phyloP scores from a whole-genome alignment of 1,140 invertebrate species.

The Eriosoma lanigerum region DNA sequence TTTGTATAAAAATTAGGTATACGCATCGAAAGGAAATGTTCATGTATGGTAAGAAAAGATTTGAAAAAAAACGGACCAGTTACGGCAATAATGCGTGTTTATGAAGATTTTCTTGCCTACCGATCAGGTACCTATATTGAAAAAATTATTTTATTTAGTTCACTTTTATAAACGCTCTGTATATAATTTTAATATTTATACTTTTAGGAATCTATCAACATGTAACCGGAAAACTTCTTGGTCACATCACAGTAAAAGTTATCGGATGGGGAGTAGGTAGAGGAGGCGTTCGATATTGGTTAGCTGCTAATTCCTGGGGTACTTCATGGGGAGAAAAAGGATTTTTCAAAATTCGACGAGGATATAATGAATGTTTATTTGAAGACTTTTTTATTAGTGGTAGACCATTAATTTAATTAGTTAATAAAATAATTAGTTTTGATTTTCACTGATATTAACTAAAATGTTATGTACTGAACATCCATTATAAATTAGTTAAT shows the following conservation, averaged over 20 bases:
- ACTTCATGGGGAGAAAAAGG: constrained; percentile 83
- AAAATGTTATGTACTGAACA: no score
- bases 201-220: constrained; percentile 16
- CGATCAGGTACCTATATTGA: not conserved
- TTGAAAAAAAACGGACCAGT: constrained; percentile 85
- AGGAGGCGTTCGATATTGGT: constrained; percentile 72
- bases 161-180: not conserved
- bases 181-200: not conserved
- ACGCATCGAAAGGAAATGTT: not conserved
- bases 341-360: constrained; percentile 84
- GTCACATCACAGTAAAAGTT: constrained; percentile 78
- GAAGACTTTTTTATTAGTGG: constrained; percentile 61
- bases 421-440: no score
- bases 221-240: not conserved
- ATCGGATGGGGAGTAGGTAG: constrained; percentile 69
- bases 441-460: no score
- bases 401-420: not conserved
- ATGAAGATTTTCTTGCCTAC: constrained; percentile 81
- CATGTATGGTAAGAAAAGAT: constrained; percentile 58
- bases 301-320: constrained; percentile 91
- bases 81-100: constrained; percentile 85
- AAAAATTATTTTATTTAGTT: not conserved
- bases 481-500: no score
- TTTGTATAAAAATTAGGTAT: no score
- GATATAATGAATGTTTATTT: constrained; percentile 67